Conservation (phyloP, 2,797 vertebrate species). For the Mareca strepera region DNA sequence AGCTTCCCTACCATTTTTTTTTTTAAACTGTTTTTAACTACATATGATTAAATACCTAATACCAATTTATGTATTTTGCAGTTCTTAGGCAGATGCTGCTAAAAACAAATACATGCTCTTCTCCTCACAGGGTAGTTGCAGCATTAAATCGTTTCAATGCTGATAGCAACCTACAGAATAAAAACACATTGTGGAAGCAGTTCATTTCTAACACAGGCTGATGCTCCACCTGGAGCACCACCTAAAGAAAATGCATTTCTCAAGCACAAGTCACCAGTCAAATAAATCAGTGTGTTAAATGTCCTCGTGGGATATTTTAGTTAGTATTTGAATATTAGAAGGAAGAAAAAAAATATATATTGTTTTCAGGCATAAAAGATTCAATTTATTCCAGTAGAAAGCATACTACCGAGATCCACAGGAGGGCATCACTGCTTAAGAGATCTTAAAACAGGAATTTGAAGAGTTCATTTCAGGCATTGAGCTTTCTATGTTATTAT, state of each 20-base stretch:
- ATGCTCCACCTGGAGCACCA: background rate
- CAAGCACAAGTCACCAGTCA: background rate
- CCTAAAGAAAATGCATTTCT: background rate
- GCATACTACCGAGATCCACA: slow-evolving; percentile 44
- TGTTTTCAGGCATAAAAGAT: background rate
- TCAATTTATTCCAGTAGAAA: background rate
- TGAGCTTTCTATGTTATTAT: background rate
- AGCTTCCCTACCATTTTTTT: background rate
- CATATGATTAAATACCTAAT: background rate
- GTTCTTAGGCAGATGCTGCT: background rate
- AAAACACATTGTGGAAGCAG: background rate
- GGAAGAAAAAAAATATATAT: background rate
- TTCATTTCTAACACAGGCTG: background rate
- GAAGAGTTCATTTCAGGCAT: background rate
- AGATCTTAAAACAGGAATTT: background rate
- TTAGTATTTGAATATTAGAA: background rate
- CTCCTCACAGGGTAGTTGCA: background rate
- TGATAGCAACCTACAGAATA: background rate
- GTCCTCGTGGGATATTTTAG: background rate
- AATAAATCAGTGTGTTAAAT: background rate
- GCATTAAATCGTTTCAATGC: background rate
- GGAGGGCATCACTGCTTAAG: slow-evolving; percentile 74
- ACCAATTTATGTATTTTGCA: background rate
- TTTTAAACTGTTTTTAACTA: background rate
- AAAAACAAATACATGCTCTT: background rate